Base-by-base conservation (phyloP, 2,797 vertebrate genomes). In the Selene dorsalis region DNA sequence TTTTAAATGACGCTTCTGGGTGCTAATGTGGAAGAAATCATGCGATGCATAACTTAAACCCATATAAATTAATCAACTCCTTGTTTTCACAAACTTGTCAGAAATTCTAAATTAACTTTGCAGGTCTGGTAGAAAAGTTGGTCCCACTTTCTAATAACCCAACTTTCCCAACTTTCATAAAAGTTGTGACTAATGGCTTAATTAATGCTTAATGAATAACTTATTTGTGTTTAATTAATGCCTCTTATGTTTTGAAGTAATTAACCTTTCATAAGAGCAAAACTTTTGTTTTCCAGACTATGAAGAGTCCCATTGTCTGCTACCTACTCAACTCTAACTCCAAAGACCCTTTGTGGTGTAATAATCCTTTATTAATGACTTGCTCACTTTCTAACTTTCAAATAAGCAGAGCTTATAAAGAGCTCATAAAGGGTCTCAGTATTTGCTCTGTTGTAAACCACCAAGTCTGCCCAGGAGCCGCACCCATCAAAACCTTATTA, bases 351-450 rank as follows among this genome's bases (percentile, higher is more conserved):
- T 20, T 61, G 18, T 17, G 4, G 17, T 20, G 9, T 18, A 67
- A 64, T 60, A 64, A 57, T 22, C n/a, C 17, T 22, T 63, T 18
- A 59, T 47, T 66, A 47, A 58, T 50, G 38, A 17, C 43, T 35
- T 12, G 6, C 13, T 68, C 38, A 35, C 22, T 39, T 17, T 53
- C 26, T 30, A 43, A n/a, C n/a, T n/a, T n/a, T n/a, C n/a, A n/a
- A n/a, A n/a, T n/a, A n/a, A n/a, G n/a, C n/a, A n/a, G n/a, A n/a
- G n/a, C n/a, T n/a, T n/a, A n/a, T n/a, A n/a, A n/a, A n/a, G n/a
- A n/a, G n/a, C n/a, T 52, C 13, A 58, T 48, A 26, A 50, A 59
- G 28, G 16, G 4, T 22, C 14, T 28, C 35, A 41, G 43, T 22
- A 32, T 20, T 50, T 47, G 2, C 6, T 28, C 39, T 68, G 26